Evolutionary conservation across 2,113 vertebrate species (phyloP).

Genomic region (Rhinoptilus africanus): DNA sequence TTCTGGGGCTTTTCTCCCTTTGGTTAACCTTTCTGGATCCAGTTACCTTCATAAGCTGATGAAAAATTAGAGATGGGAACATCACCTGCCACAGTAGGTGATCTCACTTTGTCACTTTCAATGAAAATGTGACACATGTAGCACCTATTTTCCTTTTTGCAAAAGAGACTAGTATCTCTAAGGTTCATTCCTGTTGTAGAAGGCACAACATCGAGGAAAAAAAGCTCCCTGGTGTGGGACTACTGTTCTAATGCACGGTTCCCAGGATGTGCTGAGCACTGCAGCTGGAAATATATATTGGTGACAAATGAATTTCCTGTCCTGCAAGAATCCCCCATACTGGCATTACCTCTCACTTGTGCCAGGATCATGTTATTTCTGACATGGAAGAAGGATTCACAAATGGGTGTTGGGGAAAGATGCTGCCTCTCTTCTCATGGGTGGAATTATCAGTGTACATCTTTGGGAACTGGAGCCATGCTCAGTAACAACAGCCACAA

Average conservation of each 20-base stretch:
- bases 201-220: background rate
- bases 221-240: background rate
- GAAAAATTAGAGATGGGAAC: background rate
- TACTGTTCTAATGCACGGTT: background rate
- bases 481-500: background rate
- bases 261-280: background rate
- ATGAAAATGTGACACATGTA: background rate
- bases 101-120: background rate
- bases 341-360: background rate
- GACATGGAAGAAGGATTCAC: background rate
- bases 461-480: background rate
- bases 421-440: background rate
- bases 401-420: background rate
- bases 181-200: background rate
- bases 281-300: background rate
- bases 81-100: background rate
- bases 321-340: background rate
- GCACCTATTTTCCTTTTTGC: background rate
- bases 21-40: background rate
- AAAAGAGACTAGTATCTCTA: background rate
- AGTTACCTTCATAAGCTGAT: background rate
- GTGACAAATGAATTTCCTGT: background rate
- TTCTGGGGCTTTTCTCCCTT: background rate
- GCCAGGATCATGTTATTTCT: background rate
- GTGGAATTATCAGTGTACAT: background rate